Evolutionary conservation across 2,797 vertebrate species (phyloP), one percentile per base, ranked within the genome.

Genomic region (Distichodus sexfasciatus): DNA sequence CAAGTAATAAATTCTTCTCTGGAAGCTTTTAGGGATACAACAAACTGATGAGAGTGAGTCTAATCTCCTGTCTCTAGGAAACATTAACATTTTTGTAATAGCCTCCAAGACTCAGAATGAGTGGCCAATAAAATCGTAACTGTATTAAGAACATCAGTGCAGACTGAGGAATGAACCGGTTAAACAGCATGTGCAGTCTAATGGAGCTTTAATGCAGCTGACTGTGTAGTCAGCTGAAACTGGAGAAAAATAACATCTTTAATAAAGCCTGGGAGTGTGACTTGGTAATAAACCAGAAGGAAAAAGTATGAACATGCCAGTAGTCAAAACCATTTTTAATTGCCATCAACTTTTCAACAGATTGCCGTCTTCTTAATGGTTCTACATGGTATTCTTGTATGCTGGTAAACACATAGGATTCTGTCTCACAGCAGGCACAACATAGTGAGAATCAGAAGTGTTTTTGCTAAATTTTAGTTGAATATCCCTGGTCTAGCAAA

Each of bases 51-150:
- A 67, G 58, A 61, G 14, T 24, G 2, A 12, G 9, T 62, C 46
- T 69, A 53, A 61, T 54, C 40, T 43, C 31, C 47, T 44, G 64
- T 72, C 23, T 59, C 17, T 29, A 26, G 41, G 38, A 53, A 62
- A 46, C 64, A 74, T 46, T 40, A 68, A 55, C 57, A 74, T 62
- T 48, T 54, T 36, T 57, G 31, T 47, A 62, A 67, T 40, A 62
- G 57, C 48, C 15, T 60, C 6, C 26, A 62, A 54, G 58, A 9
- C 58, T 67, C 44, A 17, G 28, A 48, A 50, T 62, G 24, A 62
- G 59, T 23, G n/a, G 48, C 40, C 65, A 41, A 57, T 55, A 67
- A 73, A 67, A 61, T 17, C n/a, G 38, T 44, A 72, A 47, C 40
- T 47, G 51, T 67, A 73, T 63, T 55, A 68, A 40, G 40, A 44